Evolutionary conservation across 2,113 vertebrate genomes (phyloP).

Genomic region (Cairina moschata): DNA sequence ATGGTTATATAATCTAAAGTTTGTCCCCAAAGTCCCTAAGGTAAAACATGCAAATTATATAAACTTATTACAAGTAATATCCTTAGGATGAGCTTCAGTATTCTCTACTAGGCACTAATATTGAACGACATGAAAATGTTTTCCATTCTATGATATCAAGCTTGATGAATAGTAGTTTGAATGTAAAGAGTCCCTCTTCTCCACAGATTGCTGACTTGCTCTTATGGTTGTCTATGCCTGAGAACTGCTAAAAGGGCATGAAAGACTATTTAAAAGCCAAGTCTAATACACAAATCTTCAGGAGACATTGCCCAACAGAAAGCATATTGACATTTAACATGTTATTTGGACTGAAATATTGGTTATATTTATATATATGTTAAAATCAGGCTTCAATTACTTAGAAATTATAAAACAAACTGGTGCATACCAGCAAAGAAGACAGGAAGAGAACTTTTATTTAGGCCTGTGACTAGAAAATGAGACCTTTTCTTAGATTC

Average conservation of each 20-base stretch:
- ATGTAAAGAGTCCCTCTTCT: background rate
- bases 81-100: background rate
- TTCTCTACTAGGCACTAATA: background rate
- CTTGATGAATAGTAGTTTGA: background rate
- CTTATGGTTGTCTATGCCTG: background rate
- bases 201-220: background rate
- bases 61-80: background rate
- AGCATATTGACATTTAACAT: background rate
- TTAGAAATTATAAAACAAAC: background rate
- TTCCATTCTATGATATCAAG: background rate
- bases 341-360: background rate
- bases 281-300: background rate
- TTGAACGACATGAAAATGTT: background rate
- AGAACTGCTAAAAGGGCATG: background rate
- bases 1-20: background rate
- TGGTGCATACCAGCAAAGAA: background rate
- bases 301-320: background rate
- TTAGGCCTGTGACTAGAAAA: background rate
- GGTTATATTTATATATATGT: background rate
- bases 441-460: background rate
- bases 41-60: background rate
- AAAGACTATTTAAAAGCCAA: background rate
- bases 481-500: background rate
- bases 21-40: background rate
- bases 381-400: background rate